Evolutionary conservation across 2,113 vertebrate species (phyloP).

Genomic region (Scatophagus argus): DNA sequence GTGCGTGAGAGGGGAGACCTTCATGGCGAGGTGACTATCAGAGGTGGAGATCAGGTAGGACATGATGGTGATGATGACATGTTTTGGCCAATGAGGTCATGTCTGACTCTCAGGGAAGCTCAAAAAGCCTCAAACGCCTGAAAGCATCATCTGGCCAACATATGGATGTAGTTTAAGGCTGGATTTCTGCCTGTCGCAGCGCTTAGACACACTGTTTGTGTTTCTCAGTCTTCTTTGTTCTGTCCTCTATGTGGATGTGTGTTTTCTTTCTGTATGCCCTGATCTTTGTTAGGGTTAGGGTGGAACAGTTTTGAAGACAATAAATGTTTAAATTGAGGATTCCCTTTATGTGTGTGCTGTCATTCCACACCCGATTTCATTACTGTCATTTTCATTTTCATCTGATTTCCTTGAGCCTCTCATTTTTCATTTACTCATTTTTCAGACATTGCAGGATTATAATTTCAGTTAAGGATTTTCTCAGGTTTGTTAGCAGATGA

Average conservation of each 20-base stretch:
- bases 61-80: conserved; percentile 55
- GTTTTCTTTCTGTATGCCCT: background rate
- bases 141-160: conserved; percentile 74
- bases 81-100: conserved; percentile 68
- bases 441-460: background rate
- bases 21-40: conserved; percentile 54
- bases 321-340: background rate
- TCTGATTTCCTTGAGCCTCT: background rate
- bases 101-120: conserved; percentile 71
- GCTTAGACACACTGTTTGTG: conserved; percentile 43
- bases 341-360: background rate
- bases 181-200: conserved; percentile 62
- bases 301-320: background rate
- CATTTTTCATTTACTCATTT: background rate
- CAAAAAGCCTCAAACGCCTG: conserved; percentile 27
- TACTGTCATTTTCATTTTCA: too few species aligned
- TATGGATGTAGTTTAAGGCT: conserved; percentile 71
- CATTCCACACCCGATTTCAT: too few species aligned
- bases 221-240: conserved; percentile 49
- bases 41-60: conserved; percentile 69
- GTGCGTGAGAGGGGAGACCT: conserved; percentile 56
- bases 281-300: conserved; percentile 28
- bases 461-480: background rate
- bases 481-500: conserved; percentile 11
- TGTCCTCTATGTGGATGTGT: conserved; percentile 5